Evolutionary conservation across 1,140 invertebrate genomes (phyloP), one percentile per base, ranked within the genome.

Genomic region (Belonocnema kinseyi): DNA sequence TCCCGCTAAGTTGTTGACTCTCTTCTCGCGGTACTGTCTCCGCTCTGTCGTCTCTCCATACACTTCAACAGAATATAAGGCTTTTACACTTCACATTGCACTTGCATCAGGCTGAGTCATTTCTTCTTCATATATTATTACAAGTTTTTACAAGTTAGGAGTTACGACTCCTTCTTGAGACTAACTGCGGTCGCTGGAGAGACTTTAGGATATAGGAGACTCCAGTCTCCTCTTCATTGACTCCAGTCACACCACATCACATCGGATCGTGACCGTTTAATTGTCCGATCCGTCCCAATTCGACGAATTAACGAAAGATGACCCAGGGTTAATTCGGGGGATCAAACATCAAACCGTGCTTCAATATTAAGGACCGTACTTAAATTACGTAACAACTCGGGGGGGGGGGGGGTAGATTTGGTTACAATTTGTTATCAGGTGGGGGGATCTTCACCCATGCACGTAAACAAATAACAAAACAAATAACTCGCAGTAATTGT

Each of bases 1-100:
- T 83, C 82, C 82, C 82, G 82, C 82, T 77, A 77, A 83, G 82
- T 56, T 79, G 16, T 61, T 26, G 26, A 26, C 58, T 26, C 61
- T 66, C 40, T 66, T 66, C 21, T 66, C 33, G 40, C 26, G 16
- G 61, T 33, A n/a, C 26, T 40, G 61, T 66, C 17, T 56, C n/a
- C 19, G 12, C 5, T 66, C 7, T 66, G 14, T 61, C 19, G 13
- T 40, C 58, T 66, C 33, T 66, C 40, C 33, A n/a, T 16, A 17
- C 61, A 66, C 61, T 33, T 40, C 33, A 26, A 33, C 58, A 66
- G 21, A 66, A 10, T 66, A n/a, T n/a, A 56, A 56, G 40, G 40
- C 7, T 10, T 46, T 46, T 46, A 46, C 40, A 46, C 40, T 46
- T 46, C 7, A 46, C 40, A 46, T 46, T 46, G 11, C 40, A 46